phyloP scores from a whole-genome alignment of 2,888 invertebrate species.

The Sphinx pinastri region DNA sequence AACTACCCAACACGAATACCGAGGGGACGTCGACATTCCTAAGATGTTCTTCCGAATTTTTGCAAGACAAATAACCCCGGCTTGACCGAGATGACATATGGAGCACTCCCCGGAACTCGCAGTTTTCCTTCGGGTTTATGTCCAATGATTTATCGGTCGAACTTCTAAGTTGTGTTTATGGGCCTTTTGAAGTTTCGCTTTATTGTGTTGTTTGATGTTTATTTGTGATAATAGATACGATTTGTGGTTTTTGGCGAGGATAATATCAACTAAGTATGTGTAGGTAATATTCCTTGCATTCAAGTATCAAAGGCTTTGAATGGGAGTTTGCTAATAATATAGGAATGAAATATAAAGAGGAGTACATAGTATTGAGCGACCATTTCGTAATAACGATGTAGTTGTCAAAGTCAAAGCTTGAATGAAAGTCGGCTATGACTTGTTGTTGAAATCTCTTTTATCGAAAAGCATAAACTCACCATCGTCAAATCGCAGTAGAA shows the following conservation, averaged over 20 bases:
- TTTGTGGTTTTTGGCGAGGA: not conserved
- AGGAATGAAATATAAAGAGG: no score
- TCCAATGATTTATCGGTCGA: constrained; percentile 58
- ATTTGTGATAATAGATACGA: not conserved
- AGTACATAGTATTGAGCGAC: no score
- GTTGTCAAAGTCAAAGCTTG: no score
- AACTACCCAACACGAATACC: constrained; percentile 41
- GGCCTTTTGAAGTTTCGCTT: constrained; percentile 61
- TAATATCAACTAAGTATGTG: no score
- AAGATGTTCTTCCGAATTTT: constrained; percentile 74
- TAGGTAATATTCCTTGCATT: no score
- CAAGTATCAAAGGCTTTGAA: no score
- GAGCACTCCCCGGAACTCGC: constrained; percentile 69
- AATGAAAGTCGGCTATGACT: no score
- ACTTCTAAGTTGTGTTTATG: constrained; percentile 63
- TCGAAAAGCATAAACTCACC: no score
- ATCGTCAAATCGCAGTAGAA: no score
- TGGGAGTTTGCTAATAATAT: no score
- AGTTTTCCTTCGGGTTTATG: constrained; percentile 48
- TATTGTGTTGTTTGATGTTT: constrained; percentile 35
- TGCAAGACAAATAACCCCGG: constrained; percentile 78
- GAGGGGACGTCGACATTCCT: constrained; percentile 65
- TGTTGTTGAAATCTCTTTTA: no score
- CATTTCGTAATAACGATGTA: no score
- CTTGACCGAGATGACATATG: constrained; percentile 80